Conservation (phyloP, 2,797 vertebrate genomes). For the Sternotherus odoratus region DNA sequence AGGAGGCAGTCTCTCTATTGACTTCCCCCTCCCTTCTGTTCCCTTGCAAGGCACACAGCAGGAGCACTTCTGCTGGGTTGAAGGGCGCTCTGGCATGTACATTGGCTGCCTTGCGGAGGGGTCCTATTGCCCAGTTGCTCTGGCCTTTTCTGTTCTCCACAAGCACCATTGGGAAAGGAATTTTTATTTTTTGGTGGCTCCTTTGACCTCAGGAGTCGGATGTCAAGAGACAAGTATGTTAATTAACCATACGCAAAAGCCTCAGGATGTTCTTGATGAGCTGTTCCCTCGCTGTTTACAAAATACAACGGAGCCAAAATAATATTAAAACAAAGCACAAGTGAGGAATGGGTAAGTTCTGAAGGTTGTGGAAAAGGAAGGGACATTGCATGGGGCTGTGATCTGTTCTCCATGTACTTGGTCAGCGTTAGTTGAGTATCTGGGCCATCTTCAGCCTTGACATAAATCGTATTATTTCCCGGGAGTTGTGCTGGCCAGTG, state of each 20-base stretch:
- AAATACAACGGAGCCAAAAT: not conserved
- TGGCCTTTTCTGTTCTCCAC: not conserved
- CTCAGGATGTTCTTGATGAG: not conserved
- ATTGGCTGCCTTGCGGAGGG: rapidly evolving
- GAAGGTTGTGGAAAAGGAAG: not conserved
- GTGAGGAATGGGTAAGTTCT: not conserved
- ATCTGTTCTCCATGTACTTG: not conserved
- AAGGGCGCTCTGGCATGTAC: not conserved
- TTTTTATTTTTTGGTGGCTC: not conserved
- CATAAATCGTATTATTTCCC: not conserved
- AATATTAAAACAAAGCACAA: not conserved
- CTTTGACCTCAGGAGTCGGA: not conserved
- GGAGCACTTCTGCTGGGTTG: not conserved
- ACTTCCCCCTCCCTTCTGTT: not conserved
- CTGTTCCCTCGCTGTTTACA: not conserved
- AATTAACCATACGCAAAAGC: not conserved
- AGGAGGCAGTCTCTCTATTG: not conserved
- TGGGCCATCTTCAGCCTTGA: not conserved
- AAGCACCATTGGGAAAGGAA: not conserved
- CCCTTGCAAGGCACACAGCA: not conserved
- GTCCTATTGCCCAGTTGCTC: not conserved
- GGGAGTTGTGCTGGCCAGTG: not conserved
- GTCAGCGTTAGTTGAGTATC: not conserved
- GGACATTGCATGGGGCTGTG: not conserved
- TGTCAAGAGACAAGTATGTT: not conserved